Evolutionary conservation across 2,888 invertebrate species (phyloP), one percentile per base, ranked within the genome.

Genomic region (Minunthozetes semirufus): DNA sequence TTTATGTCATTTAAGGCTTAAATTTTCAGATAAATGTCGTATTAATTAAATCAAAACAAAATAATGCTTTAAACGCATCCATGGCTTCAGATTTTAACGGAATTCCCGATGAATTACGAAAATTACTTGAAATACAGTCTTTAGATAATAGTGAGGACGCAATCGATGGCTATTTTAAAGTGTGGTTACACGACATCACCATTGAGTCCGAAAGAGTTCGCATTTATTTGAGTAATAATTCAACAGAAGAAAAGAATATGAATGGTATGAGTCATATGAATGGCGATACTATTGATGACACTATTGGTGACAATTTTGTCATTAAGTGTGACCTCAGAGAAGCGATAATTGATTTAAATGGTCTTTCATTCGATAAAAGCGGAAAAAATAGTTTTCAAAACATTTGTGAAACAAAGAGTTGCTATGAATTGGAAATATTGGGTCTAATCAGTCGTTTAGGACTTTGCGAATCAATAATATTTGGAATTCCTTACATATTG

Each of bases 101-200:
- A 50, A 63, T 63, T 17, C 11, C 63, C 8, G 63, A 63, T 8
- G 33, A 29, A 63, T 33, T 63, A 17, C 13, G 27, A 63, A 17
- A 33, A 38, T 38, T 63, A 15, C 11, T 63, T 11, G 63, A 63
- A 63, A 33, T n/a, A 9, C 29, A 63, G 19, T 38, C 63, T 17
- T 38, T 63, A 3, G 33, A 38, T 33, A 15, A 63, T 9, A 63
- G n/a, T 19, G 6, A 38, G n/a, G 3, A 27, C 1, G 6, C 63
- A n/a, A 63, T 63, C 38, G 63, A 63, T n/a, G 63, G 63, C 2
- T 63, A 63, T 27, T 63, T 63, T n/a, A 63, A 63, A 38, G 63
- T 29, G 11, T 63, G 63, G 63, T 63, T 63, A 38, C 63, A 63
- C 2, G 2, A 33, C 33, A 1, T 38, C 3, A 33, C 5, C 33